These are phyloP conservation scores for Cyphomyrmex costatus DNA, from an alignment of 1,140 invertebrate species.

Conservation along the genomic window DNA sequence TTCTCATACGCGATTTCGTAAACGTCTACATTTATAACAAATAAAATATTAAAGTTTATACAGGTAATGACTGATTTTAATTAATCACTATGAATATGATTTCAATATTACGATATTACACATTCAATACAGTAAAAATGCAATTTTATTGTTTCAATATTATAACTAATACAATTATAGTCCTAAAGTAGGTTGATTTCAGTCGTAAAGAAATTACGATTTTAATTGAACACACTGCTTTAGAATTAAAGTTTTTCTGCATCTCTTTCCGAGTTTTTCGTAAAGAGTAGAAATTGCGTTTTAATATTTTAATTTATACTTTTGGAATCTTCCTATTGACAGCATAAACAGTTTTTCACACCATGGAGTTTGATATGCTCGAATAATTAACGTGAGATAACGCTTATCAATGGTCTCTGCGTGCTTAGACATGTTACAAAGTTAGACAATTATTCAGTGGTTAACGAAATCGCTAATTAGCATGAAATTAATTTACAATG, in stretches of 20 bases:
- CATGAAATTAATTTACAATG: conserved; percentile 12
- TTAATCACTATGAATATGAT: not conserved
- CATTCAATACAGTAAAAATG: not conserved
- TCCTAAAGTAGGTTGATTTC: not conserved
- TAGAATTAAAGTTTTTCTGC: not conserved
- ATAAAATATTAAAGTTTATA: not conserved
- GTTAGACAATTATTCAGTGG: not conserved
- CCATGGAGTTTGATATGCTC: not conserved
- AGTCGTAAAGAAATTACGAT: not conserved
- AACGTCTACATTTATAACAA: not conserved
- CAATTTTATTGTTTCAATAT: not conserved
- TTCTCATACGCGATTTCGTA: not conserved
- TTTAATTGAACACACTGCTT: not conserved
- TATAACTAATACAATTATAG: not conserved
- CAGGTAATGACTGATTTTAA: not conserved
- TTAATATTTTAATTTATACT: conserved; percentile 6
- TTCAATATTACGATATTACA: not conserved
- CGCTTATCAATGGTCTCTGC: conserved; percentile 10
- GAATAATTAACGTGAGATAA: conserved; percentile 52
- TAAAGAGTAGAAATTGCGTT: not conserved
- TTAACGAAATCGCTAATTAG: conserved; percentile 8
- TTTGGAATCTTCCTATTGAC: not conserved
- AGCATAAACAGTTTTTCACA: not conserved
- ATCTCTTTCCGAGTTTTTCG: not conserved
- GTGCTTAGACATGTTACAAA: not conserved